Evolutionary conservation across 2,888 invertebrate genomes (phyloP), one percentile per base, ranked within the genome.

Genomic region (Tetheella fluctuosa): DNA sequence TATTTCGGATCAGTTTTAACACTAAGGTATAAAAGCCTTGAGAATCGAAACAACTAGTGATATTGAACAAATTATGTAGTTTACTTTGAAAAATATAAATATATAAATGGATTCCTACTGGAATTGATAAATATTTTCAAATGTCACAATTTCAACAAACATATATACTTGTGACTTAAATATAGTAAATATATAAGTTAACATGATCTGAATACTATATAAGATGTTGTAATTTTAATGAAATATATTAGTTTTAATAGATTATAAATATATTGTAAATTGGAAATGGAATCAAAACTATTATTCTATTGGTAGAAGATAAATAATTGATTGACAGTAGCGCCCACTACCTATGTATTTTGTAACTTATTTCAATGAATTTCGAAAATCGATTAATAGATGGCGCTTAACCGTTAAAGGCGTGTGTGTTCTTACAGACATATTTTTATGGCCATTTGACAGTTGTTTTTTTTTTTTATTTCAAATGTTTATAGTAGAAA

Each of bases 201-300:
- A 55, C 28, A 52, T 20, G 61, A 61, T 61, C 61, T 61, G 61
- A 61, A 58, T 61, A 58, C 55, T 56, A 42, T 34, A 34, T 34
- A 39, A 61, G 20, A 20, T 48, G 17, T 55, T 54, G 6, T n/a
- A 42, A 42, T 42, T 7, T 17, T 42, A 39, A 17, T 42, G 13
- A 34, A 34, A 34, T 34, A 42, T 39, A 15, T 39, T 15, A 39
- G 13, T 39, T 39, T 39, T 13, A 6, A 42, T 17, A 42, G 17
- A 17, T 20, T 48, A 20, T 8, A 20, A 20, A 20, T 20, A 20
- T 48, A 10, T 48, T 2, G 0, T 48, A 10, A 48, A 20, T 15
- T 20, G 2, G 12, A 17, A 8, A 20, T 48, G 20, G 20, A 48
- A 48, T 10, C 48, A 48, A 48, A 20, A n/a, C n/a, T n/a, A n/a